phyloP scores from a whole-genome alignment of 2,797 vertebrate genomes.

The Echiichthys vipera region DNA sequence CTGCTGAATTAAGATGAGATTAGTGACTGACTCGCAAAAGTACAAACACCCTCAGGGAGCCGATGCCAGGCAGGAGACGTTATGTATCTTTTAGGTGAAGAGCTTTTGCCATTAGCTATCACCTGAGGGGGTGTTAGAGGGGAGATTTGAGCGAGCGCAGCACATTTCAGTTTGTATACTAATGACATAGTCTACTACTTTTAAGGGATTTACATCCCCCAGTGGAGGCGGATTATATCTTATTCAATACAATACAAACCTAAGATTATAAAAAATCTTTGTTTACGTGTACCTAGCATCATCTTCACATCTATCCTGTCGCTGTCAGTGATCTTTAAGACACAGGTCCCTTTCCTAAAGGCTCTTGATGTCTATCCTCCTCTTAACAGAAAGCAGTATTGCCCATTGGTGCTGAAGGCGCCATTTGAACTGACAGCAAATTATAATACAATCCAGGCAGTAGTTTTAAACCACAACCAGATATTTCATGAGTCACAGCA shows the following conservation, averaged over 20 bases:
- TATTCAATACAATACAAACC: conserved; percentile 22
- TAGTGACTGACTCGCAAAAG: conserved; percentile 29
- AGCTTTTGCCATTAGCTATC: conserved; percentile 55
- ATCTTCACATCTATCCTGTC: conserved; percentile 1
- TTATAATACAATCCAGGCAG: conserved; percentile 2
- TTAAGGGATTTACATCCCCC: conserved; percentile 40
- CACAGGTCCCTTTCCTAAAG: conserved; percentile 6
- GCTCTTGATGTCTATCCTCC: conserved; percentile 9
- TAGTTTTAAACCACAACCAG: conserved; percentile 12
- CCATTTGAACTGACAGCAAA: conserved; percentile 20
- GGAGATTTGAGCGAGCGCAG: conserved; percentile 42
- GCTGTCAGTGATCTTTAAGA: conserved; percentile 26
- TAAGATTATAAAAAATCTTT: conserved; percentile 34
- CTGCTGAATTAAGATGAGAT: conserved; percentile 44
- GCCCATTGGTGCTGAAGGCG: conserved; percentile 10
- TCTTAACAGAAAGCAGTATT: conserved; percentile 4
- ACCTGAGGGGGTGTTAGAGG: conserved; percentile 47
- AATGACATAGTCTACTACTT: conserved; percentile 58
- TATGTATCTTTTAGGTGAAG: conserved; percentile 39
- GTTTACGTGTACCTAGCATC: conserved; percentile 32
- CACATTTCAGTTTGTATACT: conserved; percentile 44
- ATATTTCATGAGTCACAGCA: not conserved
- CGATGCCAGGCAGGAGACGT: conserved; percentile 18
- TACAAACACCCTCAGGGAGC: conserved; percentile 44
- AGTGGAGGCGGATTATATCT: conserved; percentile 53